These are phyloP conservation scores for Coenonympha arcania DNA, from an alignment of 2,888 invertebrate genomes.

Conservation along the genomic window DNA sequence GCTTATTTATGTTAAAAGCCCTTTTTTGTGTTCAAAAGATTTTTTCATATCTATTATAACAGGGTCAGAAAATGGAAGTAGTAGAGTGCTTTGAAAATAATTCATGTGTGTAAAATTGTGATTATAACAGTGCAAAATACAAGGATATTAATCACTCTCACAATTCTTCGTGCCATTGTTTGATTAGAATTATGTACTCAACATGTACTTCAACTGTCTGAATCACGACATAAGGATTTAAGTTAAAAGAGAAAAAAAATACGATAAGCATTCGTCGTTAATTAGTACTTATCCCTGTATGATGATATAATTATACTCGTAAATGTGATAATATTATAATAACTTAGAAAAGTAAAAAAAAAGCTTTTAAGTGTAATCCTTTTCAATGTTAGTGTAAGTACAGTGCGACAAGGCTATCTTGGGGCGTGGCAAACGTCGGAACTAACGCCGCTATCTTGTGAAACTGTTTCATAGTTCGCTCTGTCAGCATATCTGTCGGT, in stretches of 20 bases:
- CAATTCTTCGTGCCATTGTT: conserved; percentile 20
- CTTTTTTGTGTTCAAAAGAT: conserved; percentile 17
- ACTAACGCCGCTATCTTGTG: too few species aligned
- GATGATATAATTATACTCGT: conserved; percentile 61
- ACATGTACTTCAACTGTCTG: conserved; percentile 15
- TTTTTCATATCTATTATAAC: conserved; percentile 24
- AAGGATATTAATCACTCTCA: not conserved
- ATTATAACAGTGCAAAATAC: not conserved
- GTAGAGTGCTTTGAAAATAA: conserved; percentile 12
- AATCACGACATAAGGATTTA: conserved; percentile 10
- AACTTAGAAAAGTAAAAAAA: conserved; percentile 49
- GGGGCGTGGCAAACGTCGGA: too few species aligned
- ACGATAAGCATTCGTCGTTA: conserved; percentile 47
- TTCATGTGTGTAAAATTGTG: not conserved
- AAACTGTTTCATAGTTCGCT: too few species aligned
- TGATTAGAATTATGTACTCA: conserved; percentile 20
- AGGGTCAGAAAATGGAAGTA: conserved; percentile 24
- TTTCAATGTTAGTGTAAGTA: conserved; percentile 46
- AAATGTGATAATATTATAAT: conserved; percentile 69
- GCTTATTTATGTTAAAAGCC: conserved; percentile 9
- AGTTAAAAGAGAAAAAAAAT: conserved; percentile 37
- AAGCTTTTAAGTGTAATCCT: conserved; percentile 55
- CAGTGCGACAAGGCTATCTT: too few species aligned
- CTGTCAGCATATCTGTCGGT: too few species aligned
- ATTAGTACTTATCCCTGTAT: conserved; percentile 51